Base-by-base conservation (phyloP, 30 jellyfish, hydroid and myxozoan genomes). In the Hydractinia echinata region DNA sequence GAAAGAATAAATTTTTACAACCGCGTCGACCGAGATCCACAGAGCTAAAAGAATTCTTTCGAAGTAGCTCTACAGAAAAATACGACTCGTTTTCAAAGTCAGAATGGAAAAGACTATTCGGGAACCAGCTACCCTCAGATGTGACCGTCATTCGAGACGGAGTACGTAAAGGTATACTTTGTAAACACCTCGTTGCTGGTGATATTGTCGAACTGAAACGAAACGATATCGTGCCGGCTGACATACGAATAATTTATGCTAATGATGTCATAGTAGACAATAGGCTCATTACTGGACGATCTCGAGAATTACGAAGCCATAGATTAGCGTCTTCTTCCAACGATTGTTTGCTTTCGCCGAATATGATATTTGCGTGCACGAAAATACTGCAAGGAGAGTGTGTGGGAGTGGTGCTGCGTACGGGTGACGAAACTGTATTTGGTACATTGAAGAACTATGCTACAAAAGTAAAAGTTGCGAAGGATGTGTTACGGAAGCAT, bases 331-430 rank as follows among this genome's bases (percentile, higher is more conserved):
- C 50, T 13, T 39, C 51, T 19, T 76, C 84, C 5, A 80, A 48
- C 7, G 86, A 79, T 64, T 64, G 84, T 30, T 56, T 79, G 55
- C 62, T 58, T 7, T 56, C 84, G 18, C 9, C 60, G 10, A 79
- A 79, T 79, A 79, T 79, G 86, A 62, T 79, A 5, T 79, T 56
- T 61, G 86, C 86, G 8, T 79, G 86, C 84, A 79, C 86, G 8
- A 39, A 44, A 21, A 64, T 79, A 19, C 39, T 79, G 2, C 85
- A 44, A 18, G 86, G 86, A 7, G 48, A 15, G 0, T 79, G 86
- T 39, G 18, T 64, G 1, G 86, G 86, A 1, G 55, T 79, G 60
- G 86, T 55, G 1, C 30, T 79, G 68, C 83, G 86, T 6, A 79
- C 86, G 15, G 86, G 86, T 13, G 86, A 79, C 16, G 86, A 60